Base-by-base conservation (phyloP, 2,113 vertebrate genomes). In the Rhinolophus sinicus region DNA sequence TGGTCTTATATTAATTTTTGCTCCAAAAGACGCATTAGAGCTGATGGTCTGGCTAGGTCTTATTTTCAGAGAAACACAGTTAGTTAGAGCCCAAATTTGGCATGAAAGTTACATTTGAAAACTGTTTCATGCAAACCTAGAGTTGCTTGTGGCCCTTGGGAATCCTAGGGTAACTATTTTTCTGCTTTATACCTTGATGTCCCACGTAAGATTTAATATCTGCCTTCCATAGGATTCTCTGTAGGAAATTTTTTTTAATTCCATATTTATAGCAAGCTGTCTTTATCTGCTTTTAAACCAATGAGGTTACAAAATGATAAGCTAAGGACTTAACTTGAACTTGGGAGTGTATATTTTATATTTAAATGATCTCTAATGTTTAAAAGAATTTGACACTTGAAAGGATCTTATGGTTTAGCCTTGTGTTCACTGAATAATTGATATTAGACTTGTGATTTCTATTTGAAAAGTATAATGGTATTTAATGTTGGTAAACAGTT, bases 201-300 rank as follows among this genome's bases (percentile, higher is more conserved):
- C 7, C 30, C 40, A n/a, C 33, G 24, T 52, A 90, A 95, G 18
- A 91, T 44, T 75, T 88, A 69, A 40, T 95, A 85, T 38, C 21
- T 78, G 24, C 24, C 24, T 92, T 64, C 70, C 47, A 81, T 24
- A 58, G 24, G 15, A 11, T 65, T 85, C 40, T 60, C 8, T 14
- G 81, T 11, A 30, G 38, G 11, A 1, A 58, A 60, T 64, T 70
- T 81, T 47, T 67, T 47, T 83, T 89, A 91, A 72, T 78, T 4
- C 24, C 18, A 22, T 50, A 65, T 85, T 87, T 69, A 80, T 1
- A 56, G 1, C 2, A 69, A 92, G 5, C 22, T 64, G 8, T 52
- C 10, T 92, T 92, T 47, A 92, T 70, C 26, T 86, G n/a, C 33
- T 94, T 94, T 94, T 87, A 93, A 90, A 90, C 18, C 18, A 88